A percentile compares a stretch with the other conserved stretches of the same genome.
Conservation (phyloP, 1,140 invertebrate species). For the Oncopeltus fasciatus region DNA sequence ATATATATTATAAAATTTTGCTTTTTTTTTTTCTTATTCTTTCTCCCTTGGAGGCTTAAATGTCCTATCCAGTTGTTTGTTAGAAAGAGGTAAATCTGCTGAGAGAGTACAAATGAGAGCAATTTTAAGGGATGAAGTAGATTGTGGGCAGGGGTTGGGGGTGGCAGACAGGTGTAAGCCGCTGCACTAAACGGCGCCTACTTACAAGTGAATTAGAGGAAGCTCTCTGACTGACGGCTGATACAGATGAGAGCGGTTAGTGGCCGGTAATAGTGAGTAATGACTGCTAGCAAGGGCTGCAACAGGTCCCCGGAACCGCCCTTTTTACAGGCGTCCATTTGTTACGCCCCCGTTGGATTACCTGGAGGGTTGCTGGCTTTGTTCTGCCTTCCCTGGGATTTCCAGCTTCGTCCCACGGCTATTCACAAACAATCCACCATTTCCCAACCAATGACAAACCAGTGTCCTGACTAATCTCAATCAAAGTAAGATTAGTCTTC, state of each 20-base stretch:
- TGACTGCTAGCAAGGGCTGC: background rate
- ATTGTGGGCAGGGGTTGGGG: too few relatives aligned
- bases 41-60: background rate
- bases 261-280: constrained; percentile 1
- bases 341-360: background rate
- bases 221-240: background rate
- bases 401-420: too few relatives aligned
- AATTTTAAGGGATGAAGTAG: too few relatives aligned
- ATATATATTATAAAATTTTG: too few relatives aligned
- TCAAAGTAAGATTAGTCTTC: too few relatives aligned
- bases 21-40: too few relatives aligned
- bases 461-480: too few relatives aligned
- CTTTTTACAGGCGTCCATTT: background rate
- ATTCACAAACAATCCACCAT: too few relatives aligned
- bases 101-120: too few relatives aligned
- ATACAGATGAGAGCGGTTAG: background rate
- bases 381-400: too few relatives aligned
- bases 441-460: too few relatives aligned
- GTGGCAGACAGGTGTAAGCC: background rate
- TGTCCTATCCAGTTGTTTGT: background rate
- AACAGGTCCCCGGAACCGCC: background rate
- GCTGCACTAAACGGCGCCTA: background rate
- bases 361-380: too few relatives aligned
- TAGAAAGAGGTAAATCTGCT: background rate
- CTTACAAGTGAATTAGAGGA: background rate